These are phyloP conservation scores for Philereme transversata DNA, from an alignment of 2,888 invertebrate genomes.

Conservation along the genomic window DNA sequence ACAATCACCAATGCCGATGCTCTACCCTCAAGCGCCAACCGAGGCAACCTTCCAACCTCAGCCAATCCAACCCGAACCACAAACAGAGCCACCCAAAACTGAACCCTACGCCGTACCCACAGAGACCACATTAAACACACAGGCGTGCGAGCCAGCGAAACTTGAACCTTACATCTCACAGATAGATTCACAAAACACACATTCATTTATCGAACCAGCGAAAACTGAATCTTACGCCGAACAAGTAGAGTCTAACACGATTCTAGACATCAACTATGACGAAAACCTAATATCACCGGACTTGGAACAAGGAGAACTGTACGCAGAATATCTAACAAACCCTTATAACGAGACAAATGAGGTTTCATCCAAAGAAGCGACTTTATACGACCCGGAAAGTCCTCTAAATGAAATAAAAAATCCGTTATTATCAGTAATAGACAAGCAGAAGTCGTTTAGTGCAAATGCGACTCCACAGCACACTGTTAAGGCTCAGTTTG, in stretches of 20 bases:
- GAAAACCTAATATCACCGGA: slow-evolving; percentile 41
- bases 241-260: slow-evolving; percentile 38
- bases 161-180: slow-evolving; percentile 37
- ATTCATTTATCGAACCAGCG: slow-evolving; percentile 1
- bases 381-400: slow-evolving; percentile 62
- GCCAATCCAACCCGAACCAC: slow-evolving; percentile 9
- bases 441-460: slow-evolving; percentile 66
- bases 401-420: slow-evolving; percentile 43
- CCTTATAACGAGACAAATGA: slow-evolving; percentile 78
- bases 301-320: slow-evolving; percentile 66
- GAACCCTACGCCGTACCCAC: slow-evolving; percentile 26
- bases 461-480: slow-evolving; percentile 75
- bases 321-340: slow-evolving; percentile 83
- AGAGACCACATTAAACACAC: slow-evolving; percentile 1
- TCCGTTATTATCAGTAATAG: slow-evolving; percentile 44
- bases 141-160: slow-evolving; percentile 21
- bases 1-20: slow-evolving; percentile 67
- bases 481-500: slow-evolving; percentile 69
- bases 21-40: slow-evolving; percentile 61
- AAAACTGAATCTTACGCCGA: slow-evolving; percentile 40
- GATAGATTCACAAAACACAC: slow-evolving; percentile 33
- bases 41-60: slow-evolving; percentile 30
- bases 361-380: slow-evolving; percentile 55
- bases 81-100: slow-evolving; percentile 26
- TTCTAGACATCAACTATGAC: slow-evolving; percentile 35